Percentiles rank a stretch among this genome's conserved stretches.
Evolutionary conservation across 2,113 vertebrate genomes (phyloP).

Genomic region (Plectropomus leopardus): DNA sequence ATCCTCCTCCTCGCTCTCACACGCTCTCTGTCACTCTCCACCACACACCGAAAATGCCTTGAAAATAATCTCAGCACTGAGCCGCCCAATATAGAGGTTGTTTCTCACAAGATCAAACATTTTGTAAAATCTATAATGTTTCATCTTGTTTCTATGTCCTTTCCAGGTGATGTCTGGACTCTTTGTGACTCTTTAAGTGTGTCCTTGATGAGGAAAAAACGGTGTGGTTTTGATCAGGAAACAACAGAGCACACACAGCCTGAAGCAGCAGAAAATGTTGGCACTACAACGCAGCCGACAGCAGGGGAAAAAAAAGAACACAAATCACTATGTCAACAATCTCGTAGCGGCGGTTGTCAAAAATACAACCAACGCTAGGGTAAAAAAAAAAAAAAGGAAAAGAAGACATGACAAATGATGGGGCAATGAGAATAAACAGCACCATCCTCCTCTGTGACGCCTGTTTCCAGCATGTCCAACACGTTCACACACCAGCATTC

Average conservation of each 20-base stretch:
- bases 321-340: constrained; percentile 20
- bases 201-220: constrained; percentile 19
- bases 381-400: background rate
- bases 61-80: background rate
- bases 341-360: background rate
- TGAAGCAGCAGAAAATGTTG: constrained; percentile 42
- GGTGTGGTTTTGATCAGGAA: constrained; percentile 11
- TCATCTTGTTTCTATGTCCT: background rate
- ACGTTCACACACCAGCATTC: background rate
- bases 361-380: background rate
- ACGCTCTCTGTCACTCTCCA: background rate
- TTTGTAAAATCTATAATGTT: background rate
- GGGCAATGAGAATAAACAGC: constrained; percentile 2
- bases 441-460: background rate
- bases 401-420: no score
- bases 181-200: background rate
- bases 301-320: background rate
- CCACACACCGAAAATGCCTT: background rate
- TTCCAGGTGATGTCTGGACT: constrained; percentile 7
- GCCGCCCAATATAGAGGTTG: background rate
- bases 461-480: constrained; percentile 3
- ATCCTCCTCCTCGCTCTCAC: background rate
- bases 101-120: background rate
- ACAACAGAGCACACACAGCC: background rate
- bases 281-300: constrained; percentile 8